Base-by-base conservation (phyloP, 2,113 vertebrate genomes). In the Atractosteus spatula region DNA sequence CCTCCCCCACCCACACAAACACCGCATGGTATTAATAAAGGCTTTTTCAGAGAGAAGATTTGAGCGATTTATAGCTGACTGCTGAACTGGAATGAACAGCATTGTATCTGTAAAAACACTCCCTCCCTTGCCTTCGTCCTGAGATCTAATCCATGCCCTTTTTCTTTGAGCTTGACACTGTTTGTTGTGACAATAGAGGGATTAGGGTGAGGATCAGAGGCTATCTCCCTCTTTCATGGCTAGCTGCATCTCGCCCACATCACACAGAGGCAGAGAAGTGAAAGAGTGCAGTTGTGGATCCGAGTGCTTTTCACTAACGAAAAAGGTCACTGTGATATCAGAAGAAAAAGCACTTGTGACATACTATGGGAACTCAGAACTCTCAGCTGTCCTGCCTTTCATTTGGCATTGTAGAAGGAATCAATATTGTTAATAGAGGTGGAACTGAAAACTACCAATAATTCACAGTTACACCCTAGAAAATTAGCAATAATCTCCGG, bases 161-260 rank as follows among this genome's bases (percentile, higher is more conserved):
- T 78, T 77, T 72, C 76, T 78, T 69, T 70, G 69, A 76, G 71
- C 66, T 77, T 7, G 29, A 41, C 62, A 74, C 74, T 77, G 73
- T 79, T 79, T 81, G 68, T 82, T 78, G 78, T 82, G 78, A 78
- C 76, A 82, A 82, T 78, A 79, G 76, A 55, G 54, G 76, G 74
- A 79, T 82, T 79, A 68, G 16, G 69, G 41, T 4, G 8, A 62
- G 76, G 71, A 74, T 78, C 78, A 76, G 42, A 54, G 45, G 62
- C 10, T 59, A 59, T 13, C 14, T 11, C 13, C 13, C 12, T 59
- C 5, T 59, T 59, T 59, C 57, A 59, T 14, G 57, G 57, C n/a
- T 59, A 59, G 57, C 57, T 59, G 57, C 10, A 8, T 16, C 57
- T 59, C 10, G 14, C 57, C 57, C 57, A 59, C 57, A 59, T 11